Percentiles rank a stretch among this genome's conserved stretches.
These are phyloP conservation scores for Erinaceus europaeus DNA, from an alignment of 2,113 vertebrate genomes.

Conservation along the genomic window DNA sequence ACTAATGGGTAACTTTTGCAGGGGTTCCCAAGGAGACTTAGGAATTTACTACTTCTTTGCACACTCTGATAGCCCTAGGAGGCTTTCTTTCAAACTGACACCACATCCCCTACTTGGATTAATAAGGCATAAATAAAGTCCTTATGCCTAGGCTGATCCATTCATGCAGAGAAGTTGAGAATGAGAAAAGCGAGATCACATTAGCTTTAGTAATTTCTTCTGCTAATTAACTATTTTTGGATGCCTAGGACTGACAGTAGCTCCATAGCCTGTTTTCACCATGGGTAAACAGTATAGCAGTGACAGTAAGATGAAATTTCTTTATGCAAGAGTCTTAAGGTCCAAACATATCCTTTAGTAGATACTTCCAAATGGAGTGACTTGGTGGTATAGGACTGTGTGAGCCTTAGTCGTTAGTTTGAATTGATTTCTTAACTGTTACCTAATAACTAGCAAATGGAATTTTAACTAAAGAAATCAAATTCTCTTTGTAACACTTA, in stretches of 20 bases:
- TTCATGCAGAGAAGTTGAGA: slow-evolving; percentile 54
- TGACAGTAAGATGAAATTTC: slow-evolving; percentile 18
- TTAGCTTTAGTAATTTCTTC: slow-evolving; percentile 67
- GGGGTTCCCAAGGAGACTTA: slow-evolving; percentile 9
- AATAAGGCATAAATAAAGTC: slow-evolving; percentile 65
- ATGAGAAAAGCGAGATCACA: slow-evolving; percentile 3
- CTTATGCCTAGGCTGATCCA: neutral
- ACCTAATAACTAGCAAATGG: neutral
- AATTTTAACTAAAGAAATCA: neutral
- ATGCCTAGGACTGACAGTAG: slow-evolving; percentile 42
- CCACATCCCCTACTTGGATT: neutral
- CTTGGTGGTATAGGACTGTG: neutral
- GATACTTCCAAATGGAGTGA: neutral
- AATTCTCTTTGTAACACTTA: neutral
- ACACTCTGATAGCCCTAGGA: neutral
- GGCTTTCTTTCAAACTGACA: slow-evolving; percentile 45
- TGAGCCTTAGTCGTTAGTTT: neutral
- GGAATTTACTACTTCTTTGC: slow-evolving; percentile 2
- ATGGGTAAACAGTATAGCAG: neutral
- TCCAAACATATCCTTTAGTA: neutral
- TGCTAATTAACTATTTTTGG: slow-evolving; percentile 69
- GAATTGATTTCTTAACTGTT: slow-evolving; percentile 1
- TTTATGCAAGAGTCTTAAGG: neutral
- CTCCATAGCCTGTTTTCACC: slow-evolving; percentile 28
- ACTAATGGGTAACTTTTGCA: slow-evolving; percentile 43